Evolutionary conservation across 2,113 vertebrate species (phyloP), one percentile per base, ranked within the genome.

Genomic region (Saccopteryx bilineata): DNA sequence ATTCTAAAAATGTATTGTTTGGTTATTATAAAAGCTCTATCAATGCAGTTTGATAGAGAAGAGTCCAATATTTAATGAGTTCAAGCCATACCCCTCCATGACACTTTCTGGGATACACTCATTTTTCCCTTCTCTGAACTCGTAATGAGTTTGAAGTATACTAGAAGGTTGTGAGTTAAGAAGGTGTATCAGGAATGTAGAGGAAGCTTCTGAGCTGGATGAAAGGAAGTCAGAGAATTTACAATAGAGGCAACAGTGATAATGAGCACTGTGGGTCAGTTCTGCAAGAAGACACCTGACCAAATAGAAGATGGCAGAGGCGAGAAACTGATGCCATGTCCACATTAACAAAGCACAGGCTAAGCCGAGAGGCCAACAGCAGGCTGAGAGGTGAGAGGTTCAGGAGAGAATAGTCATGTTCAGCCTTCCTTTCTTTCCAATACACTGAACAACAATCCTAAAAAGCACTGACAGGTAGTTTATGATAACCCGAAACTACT

Each of bases 401-500:
- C 33, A 11, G 17, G 68, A 72, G 26, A 88, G 28, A 83, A 63
- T 0, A 74, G 28, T 26, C 7, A 3, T 1, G 13, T 60, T 24
- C 58, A 75, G 5, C 17, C 68, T 3, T 13, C 9, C 2, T 87
- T 87, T 65, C 54, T 58, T n/a, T 39, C 4, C 33, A 88, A 71
- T 56, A 48, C 26, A 26, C 52, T 8, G 8, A 91, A 39, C n/a
- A 48, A 46, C 60, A 92, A 97, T 68, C 24, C 68, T 71, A 15
- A 48, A 85, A 63, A 60, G 39, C 54, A 46, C 89, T 81, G 85
- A 78, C 74, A 87, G 93, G 69, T 65, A 68, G 46, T 39, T 24
- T 61, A 52, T 21, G 86, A 86, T 94, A 66, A 97, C 97, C 95
- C 88, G 95, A 93, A 80, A 79, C 69, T 60, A 75, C 17, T n/a